phyloP scores from a whole-genome alignment of 1,140 invertebrate species.

The Sitobion miscanthi region DNA sequence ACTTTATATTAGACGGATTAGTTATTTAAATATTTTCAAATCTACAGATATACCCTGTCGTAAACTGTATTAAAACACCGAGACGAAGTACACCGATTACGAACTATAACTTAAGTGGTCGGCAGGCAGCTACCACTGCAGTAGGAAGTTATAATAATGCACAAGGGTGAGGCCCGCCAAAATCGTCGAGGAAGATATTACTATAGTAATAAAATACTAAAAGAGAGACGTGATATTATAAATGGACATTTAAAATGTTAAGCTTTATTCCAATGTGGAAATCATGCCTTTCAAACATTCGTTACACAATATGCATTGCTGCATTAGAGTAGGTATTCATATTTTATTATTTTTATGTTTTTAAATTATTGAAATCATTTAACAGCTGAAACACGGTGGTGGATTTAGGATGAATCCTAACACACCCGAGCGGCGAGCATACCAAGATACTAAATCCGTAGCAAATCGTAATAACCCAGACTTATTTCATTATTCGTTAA shows the following conservation, averaged over 20 bases:
- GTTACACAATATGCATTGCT: too few relatives aligned
- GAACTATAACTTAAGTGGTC: neutral
- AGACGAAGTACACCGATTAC: neutral
- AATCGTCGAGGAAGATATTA: neutral
- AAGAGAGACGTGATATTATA: neutral
- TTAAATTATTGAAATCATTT: neutral
- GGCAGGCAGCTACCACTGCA: neutral
- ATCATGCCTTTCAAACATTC: too few relatives aligned
- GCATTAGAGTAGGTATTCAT: neutral
- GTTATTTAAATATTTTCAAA: neutral
- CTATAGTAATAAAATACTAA: too few relatives aligned
- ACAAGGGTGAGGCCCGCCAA: neutral
- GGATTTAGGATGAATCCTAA: neutral
- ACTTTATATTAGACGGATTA: neutral
- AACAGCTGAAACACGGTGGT: neutral
- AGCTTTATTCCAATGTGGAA: neutral
- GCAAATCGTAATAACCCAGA: neutral
- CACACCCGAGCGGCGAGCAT: accelerated
- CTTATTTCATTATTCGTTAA: neutral
- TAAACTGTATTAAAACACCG: neutral
- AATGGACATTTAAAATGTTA: neutral
- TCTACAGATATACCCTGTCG: neutral
- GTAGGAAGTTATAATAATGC: neutral
- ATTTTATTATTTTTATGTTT: neutral
- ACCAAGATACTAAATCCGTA: neutral